A percentile compares a stretch with the other conserved stretches of the same genome.
These are phyloP conservation scores for Pelosia muscerda DNA, from an alignment of 2,888 invertebrate species.

Conservation along the genomic window DNA sequence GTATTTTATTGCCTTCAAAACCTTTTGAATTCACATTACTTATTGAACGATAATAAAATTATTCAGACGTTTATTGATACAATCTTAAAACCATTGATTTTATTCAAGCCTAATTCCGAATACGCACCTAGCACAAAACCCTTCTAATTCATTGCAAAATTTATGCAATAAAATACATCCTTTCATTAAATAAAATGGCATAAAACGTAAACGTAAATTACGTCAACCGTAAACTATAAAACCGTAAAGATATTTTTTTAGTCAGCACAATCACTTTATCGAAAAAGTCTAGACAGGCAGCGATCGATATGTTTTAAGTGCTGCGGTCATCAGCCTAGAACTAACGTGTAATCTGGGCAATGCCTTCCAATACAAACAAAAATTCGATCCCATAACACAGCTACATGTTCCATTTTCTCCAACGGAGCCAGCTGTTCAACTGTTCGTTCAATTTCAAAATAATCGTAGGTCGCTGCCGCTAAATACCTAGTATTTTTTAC, in stretches of 20 bases:
- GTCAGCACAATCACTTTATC: not conserved
- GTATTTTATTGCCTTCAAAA: too few species aligned
- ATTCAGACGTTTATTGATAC: too few species aligned
- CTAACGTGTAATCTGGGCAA: not conserved
- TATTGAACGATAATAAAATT: too few species aligned
- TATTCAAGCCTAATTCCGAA: not conserved
- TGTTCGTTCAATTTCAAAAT: not conserved
- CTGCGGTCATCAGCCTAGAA: not conserved
- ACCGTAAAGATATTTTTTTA: too few species aligned
- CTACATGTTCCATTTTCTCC: too few species aligned
- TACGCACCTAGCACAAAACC: not conserved
- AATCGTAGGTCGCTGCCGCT: not conserved
- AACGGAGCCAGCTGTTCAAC: too few species aligned
- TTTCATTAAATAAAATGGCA: not conserved
- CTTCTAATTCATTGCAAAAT: not conserved
- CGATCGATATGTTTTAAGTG: constrained; percentile 29
- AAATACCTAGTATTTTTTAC: not conserved
- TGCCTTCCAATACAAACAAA: not conserved
- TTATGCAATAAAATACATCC: not conserved
- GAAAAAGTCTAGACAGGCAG: constrained; percentile 29
- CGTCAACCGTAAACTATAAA: too few species aligned
- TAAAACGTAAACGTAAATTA: not conserved
- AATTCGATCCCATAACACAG: not conserved
- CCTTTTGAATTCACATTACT: too few species aligned
- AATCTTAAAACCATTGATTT: too few species aligned